Evolutionary conservation across 2,797 vertebrate species (phyloP), one percentile per base, ranked within the genome.

Genomic region (Peromyscus aztecus): DNA sequence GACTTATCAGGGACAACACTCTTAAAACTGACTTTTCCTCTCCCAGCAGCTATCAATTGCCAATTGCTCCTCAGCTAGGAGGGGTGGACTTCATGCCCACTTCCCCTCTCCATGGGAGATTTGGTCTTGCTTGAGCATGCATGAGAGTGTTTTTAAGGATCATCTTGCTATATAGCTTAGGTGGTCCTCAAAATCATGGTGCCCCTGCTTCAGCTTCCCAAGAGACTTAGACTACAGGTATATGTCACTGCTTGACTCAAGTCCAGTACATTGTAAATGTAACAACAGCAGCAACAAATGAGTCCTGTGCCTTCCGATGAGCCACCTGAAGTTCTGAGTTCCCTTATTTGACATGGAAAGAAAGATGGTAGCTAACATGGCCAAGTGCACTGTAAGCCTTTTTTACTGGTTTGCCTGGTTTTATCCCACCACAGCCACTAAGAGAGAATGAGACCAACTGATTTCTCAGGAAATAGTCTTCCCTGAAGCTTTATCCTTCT

Each of bases 401-500:
- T 69, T 86, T 93, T 78, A 31, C 49, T 91, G 19, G 37, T 27
- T 90, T 69, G 40, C 23, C 27, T 76, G 76, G 57, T 77, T 95
- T 85, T 67, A 78, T 85, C 27, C 40, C 96, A 31, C 71, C 0
- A 59, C 9, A 9, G 87, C 17, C 46, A 84, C 89, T 65, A 27
- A 12, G 40, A 94, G 10, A 27, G 10, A 16, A 91, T 85, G n/a
- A 46, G 40, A 29, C 40, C 40, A 92, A 14, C 65, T 92, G 37
- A 83, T 87, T 97, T 94, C 84, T 92, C 61, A 90, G 67, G 85
- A 17, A 52, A 31, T 40, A 94, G 37, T 90, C 87, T 83, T 5
- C 7, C 91, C 31, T 94, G 86, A 94, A 96, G 90, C 76, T 34
- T 76, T 67, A 65, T 27, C 90, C 29, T 92, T 93, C 40, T 84